phyloP scores from a whole-genome alignment of 2,888 invertebrate species.

The Smittia aterrima region DNA sequence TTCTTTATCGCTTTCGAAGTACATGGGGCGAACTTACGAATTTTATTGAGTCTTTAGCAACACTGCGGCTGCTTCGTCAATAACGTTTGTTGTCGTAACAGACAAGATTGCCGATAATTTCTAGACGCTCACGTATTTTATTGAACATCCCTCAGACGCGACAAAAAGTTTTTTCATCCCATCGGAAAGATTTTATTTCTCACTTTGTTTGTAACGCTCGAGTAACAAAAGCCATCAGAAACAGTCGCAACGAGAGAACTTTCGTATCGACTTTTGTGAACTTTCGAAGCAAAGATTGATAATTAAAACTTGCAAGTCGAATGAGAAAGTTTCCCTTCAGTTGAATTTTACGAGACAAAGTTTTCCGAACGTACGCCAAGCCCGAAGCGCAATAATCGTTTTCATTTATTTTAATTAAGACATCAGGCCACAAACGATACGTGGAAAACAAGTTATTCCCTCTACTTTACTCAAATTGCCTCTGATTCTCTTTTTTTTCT shows the following conservation, averaged over 20 bases:
- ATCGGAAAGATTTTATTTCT: too few relatives aligned
- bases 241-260: conserved; percentile 6
- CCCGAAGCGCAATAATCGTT: neutral
- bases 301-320: conserved; percentile 3
- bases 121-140: too few relatives aligned
- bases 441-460: neutral
- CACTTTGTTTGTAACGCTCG: neutral
- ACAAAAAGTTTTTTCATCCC: too few relatives aligned
- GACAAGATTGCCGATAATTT: too few relatives aligned
- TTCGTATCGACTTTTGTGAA: neutral
- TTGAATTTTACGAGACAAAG: neutral
- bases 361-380: neutral
- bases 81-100: too few relatives aligned
- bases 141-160: too few relatives aligned
- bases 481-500: neutral
- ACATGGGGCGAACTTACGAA: too few relatives aligned
- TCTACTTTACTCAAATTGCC: neutral
- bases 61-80: too few relatives aligned
- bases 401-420: conserved; percentile 11
- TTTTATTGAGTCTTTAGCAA: too few relatives aligned
- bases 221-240: neutral
- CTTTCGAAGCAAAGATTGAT: neutral
- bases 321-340: neutral
- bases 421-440: neutral
- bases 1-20: too few relatives aligned